Percentiles rank a stretch among this genome's conserved stretches.
Evolutionary conservation across 2,888 invertebrate genomes (phyloP).

Genomic region (Epirrhoe tristata): DNA sequence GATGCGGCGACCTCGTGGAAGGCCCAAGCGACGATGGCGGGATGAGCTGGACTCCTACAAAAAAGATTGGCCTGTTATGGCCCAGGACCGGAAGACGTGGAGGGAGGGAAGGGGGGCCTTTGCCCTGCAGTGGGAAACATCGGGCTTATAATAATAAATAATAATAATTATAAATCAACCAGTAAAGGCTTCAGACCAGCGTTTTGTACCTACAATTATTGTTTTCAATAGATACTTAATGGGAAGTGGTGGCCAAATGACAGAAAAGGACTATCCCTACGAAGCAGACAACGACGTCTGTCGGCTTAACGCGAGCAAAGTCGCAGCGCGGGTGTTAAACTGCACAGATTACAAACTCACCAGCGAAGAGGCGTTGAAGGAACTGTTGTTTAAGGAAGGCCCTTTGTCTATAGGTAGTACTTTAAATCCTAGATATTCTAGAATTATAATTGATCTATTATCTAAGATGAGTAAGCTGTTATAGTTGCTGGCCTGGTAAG

Average conservation of each 20-base stretch:
- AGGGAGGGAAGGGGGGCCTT: too few relatives aligned
- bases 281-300: neutral
- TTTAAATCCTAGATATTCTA: neutral
- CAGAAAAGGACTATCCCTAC: constrained; percentile 5
- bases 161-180: too few relatives aligned
- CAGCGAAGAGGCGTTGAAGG: constrained; percentile 2
- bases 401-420: constrained; percentile 9
- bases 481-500: too few relatives aligned
- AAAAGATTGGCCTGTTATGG: too few relatives aligned
- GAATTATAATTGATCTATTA: neutral
- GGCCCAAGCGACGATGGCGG: too few relatives aligned
- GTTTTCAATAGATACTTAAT: neutral
- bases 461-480: too few relatives aligned
- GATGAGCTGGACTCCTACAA: too few relatives aligned
- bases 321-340: neutral
- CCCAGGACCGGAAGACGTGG: too few relatives aligned
- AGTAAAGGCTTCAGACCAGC: too few relatives aligned
- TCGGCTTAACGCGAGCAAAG: neutral
- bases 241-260: neutral
- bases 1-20: too few relatives aligned
- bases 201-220: neutral
- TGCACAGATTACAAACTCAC: neutral
- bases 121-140: too few relatives aligned
- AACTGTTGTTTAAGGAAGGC: constrained; percentile 14
- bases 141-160: too few relatives aligned